Conservation (phyloP, 2,113 vertebrate genomes). For the Crotophaga sulcirostris region DNA sequence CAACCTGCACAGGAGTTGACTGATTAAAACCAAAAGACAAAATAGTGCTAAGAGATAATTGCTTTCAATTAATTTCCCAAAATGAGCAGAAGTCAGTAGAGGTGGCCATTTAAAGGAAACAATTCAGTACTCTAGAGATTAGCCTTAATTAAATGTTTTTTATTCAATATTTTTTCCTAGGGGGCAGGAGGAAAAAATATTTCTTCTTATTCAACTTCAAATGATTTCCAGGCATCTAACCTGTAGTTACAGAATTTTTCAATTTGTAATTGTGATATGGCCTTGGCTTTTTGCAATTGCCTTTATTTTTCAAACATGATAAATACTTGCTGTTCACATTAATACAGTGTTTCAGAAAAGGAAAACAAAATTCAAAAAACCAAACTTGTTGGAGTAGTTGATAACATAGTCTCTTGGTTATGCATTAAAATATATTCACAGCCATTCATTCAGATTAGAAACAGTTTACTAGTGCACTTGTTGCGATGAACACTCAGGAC, state of each 20-base stretch:
- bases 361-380: neutral
- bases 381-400: neutral
- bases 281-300: neutral
- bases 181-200: neutral
- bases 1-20: neutral
- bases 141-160: slow-evolving; percentile 47
- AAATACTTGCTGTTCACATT: neutral
- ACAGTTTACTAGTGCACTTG: neutral
- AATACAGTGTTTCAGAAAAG: neutral
- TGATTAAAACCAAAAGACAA: slow-evolving; percentile 30
- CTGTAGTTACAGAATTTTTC: neutral
- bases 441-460: neutral
- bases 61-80: slow-evolving; percentile 54
- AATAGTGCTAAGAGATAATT: slow-evolving; percentile 34
- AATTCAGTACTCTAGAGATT: slow-evolving; percentile 23
- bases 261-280: neutral
- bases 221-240: neutral
- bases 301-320: neutral
- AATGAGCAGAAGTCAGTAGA: slow-evolving; percentile 39
- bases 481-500: neutral
- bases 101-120: slow-evolving; percentile 25
- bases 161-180: slow-evolving; percentile 11
- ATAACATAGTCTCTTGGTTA: neutral
- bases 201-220: slow-evolving; percentile 6
- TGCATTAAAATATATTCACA: neutral